Conservation (phyloP, 1,140 invertebrate species). For the Lepidotrigona ventralis region DNA sequence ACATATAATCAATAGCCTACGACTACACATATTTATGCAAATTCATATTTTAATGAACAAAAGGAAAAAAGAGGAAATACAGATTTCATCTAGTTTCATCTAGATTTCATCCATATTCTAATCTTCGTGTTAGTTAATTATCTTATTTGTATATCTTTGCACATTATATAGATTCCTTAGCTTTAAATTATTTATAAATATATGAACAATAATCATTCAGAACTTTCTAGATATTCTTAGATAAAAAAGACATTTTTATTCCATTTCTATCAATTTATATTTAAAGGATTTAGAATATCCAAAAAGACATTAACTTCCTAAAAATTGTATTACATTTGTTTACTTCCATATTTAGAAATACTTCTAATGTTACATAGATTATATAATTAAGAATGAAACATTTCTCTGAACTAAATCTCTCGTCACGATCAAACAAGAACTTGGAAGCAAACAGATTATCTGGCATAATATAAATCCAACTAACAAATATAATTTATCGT, state of each 20-base stretch:
- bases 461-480: background rate
- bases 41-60: background rate
- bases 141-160: background rate
- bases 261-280: too few species aligned
- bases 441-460: background rate
- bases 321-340: background rate
- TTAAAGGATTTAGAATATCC: background rate
- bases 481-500: slow-evolving; percentile 15
- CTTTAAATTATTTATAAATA: background rate
- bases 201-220: background rate
- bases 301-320: background rate
- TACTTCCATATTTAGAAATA: background rate
- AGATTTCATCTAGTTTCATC: background rate
- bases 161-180: background rate
- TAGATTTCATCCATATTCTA: background rate
- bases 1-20: background rate
- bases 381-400: background rate
- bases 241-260: too few species aligned
- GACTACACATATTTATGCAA: background rate
- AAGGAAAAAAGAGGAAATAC: background rate
- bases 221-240: too few species aligned
- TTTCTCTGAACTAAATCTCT: background rate
- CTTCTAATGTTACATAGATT: background rate
- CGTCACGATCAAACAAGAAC: background rate
- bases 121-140: background rate